Evolutionary conservation across 2,113 vertebrate species (phyloP).

Genomic region (Chionomys nivalis): DNA sequence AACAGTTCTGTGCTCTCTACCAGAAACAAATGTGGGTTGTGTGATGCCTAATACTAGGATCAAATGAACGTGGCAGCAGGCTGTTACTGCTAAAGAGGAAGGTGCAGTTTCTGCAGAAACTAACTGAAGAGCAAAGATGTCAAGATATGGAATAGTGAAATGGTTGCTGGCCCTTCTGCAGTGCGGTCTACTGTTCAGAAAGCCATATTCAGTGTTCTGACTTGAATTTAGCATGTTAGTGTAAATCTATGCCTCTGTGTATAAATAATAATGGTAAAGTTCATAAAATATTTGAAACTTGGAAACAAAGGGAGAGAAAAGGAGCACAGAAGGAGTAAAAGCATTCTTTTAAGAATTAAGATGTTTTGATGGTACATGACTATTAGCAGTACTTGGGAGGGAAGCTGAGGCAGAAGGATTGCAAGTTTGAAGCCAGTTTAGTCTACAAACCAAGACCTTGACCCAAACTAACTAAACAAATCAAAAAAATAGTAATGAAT

Average conservation of each 20-base stretch:
- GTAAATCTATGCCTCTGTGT: neutral
- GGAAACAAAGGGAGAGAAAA: neutral
- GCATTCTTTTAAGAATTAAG: neutral
- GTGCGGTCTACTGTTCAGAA: neutral
- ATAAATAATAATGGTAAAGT: neutral
- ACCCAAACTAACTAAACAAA: neutral
- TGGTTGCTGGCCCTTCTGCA: neutral
- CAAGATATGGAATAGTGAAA: neutral
- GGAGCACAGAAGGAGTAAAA: neutral
- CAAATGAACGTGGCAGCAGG: neutral
- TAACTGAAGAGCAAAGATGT: neutral
- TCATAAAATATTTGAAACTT: constrained; percentile 19
- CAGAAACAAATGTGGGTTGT: neutral
- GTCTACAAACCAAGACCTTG: neutral
- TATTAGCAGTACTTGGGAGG: neutral
- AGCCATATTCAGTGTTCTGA: no score
- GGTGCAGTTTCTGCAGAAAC: neutral
- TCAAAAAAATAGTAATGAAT: neutral
- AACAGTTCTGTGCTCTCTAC: neutral
- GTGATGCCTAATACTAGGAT: neutral
- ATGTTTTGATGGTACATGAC: neutral
- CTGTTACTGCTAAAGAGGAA: neutral
- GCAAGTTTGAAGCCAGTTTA: neutral
- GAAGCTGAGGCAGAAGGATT: neutral
- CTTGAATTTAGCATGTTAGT: neutral